Evolutionary conservation across 2,797 vertebrate genomes (phyloP), one percentile per base, ranked within the genome.

Genomic region (Fistularia tabacaria): DNA sequence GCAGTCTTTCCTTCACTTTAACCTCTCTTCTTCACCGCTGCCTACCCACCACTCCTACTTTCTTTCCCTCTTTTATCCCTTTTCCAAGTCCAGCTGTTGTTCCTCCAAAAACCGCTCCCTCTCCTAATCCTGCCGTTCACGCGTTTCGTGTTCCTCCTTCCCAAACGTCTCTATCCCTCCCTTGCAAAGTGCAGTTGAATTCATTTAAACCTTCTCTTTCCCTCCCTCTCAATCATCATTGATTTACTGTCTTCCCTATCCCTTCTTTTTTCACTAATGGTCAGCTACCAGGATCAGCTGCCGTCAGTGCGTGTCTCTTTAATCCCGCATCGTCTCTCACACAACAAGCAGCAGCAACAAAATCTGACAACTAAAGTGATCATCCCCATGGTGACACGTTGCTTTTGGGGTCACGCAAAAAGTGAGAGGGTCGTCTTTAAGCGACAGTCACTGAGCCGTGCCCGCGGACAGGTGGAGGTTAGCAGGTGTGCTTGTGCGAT

Each of bases 351-450:
- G 36, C 45, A 45, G 52, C 51, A 57, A n/a, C 52, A 61, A 45
- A 74, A 60, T 52, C 54, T 39, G 41, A 51, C 13, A 57, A 57
- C 63, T 37, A 55, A 76, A 70, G 72, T 62, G 64, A 73, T 79
- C 67, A 56, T 11, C 57, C 14, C 10, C 45, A 65, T 64, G 51
- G 56, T 8, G 50, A 69, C 68, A 71, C 59, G 7, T 60, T 52
- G 57, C 62, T 62, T 80, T 78, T 56, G 54, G 62, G 67, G 76
- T 71, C 59, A 59, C 14, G 42, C 54, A 69, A 70, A 64, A 81
- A 66, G 77, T 74, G 63, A 69, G 57, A 25, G 64, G 79, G 79
- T 77, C 72, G 71, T 64, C 61, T 62, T 64, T 73, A 74, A 76
- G 72, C 54, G 14, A 57, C 60, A 56, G 59, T 64, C 74, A 62